Evolutionary conservation across 2,888 invertebrate species (phyloP), one percentile per base, ranked within the genome.

Genomic region (Xylota sylvarum): DNA sequence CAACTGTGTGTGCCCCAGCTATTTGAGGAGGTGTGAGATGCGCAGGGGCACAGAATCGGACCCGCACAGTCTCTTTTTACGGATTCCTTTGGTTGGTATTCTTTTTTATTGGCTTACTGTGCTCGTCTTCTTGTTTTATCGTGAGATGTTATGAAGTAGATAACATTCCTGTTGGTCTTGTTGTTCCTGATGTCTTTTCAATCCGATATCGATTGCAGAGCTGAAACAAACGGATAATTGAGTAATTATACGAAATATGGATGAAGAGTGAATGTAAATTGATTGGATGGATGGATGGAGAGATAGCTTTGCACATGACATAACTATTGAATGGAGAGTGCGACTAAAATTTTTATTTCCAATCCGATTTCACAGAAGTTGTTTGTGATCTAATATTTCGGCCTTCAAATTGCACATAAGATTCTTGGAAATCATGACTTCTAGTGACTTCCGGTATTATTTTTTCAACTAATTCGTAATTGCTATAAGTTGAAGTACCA

Each of bases 231-330:
- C 46, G 65, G 74, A 76, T 82, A 83, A 78, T 78, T 72, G 78
- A 78, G 78, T 52, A 78, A 83, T 83, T 73, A 67, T 67, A 35
- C 64, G 60, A 65, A 67, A 80, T 69, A 19, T 55, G 62, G 74
- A 74, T 62, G 50, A 67, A 52, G 58, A 60, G 40, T 67, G 62
- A 62, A 76, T 64, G 50, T 35, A 19, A 52, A 62, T 32, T 43
- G 48, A 64, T 43, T 40, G 37, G 23, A 6, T 35, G 43, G 56
- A 4, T 10, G 37, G 14, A 17, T 46, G 12, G 14, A 12, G 14
- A 14, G 30, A 14, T 10, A 12, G 50, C 23, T 50, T n/a, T 55
- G 55, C 27, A 69, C 55, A 69, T 69, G 65, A 65, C 50, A 65
- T 65, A 65, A 50, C 35, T 48, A 37, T 19, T 35, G 50, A 65